Base-by-base conservation (phyloP, 1,140 invertebrate genomes). In the Tribolium madens region DNA sequence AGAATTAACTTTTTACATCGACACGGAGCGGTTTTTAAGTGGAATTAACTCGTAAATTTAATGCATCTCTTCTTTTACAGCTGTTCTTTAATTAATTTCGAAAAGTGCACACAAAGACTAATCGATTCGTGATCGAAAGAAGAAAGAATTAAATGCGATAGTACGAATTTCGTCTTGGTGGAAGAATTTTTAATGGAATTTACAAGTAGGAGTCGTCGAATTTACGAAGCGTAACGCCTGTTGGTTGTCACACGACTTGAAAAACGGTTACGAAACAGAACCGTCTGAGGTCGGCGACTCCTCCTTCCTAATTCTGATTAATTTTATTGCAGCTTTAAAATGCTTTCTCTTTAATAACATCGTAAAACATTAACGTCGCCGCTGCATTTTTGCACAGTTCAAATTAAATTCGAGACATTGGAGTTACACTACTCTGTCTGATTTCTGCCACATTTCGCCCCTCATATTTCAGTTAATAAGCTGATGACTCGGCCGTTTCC, bases 1-100 rank as follows among this genome's bases (percentile, higher is more conserved):
- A 75, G 52, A 42, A 60, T 75, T 75, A 75, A 75, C 50, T 75
- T 75, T 75, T 75, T 75, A 48, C 73, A 75, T 75, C 53, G 73
- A 64, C 73, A 60, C 14, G 31, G 52, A 57, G 73, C 47, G 73
- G 53, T 75, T 75, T 75, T 75, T 75, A 75, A 75, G 73, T 75
- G 73, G 42, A 75, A 64, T 75, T 75, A 75, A 75, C 50, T 64
- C 52, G 73, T 75, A 64, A 75, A 75, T 75, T 75, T 75, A 64
- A 75, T 64, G 52, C 52, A 75, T 52, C 72, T 71, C 68, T 9
- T 42, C 21, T 47, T 50, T 72, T 52, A 52, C 46, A 47, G 17
- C 18, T 52, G 46, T 26, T 72, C 13, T 17, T 12, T 48, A 72
- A 72, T 72, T 72, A 50, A 52, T 72, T 52, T 52, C 14, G 21